These are phyloP conservation scores for Macaria liturata DNA, from an alignment of 2,888 invertebrate genomes.

Conservation along the genomic window DNA sequence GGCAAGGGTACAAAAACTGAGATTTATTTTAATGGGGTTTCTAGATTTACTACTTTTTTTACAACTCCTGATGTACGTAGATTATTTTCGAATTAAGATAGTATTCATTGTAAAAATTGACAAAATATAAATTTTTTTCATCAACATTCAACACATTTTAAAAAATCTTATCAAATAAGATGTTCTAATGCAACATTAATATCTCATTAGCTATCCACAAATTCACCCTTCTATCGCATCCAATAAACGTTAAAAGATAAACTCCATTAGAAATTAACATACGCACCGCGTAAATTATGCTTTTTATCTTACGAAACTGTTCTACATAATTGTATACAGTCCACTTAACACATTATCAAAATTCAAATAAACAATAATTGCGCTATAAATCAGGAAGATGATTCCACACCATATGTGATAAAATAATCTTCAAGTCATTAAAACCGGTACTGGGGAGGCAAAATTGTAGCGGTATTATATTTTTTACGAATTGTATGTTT, in stretches of 20 bases:
- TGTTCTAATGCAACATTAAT: constrained; percentile 1
- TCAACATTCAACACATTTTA: too few species aligned
- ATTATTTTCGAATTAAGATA: too few species aligned
- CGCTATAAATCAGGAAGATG: constrained; percentile 67
- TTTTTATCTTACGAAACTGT: constrained; percentile 34
- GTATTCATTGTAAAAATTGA: too few species aligned
- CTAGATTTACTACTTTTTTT: too few species aligned
- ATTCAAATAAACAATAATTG: constrained; percentile 45
- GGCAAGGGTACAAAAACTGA: too few species aligned
- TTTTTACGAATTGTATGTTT: too few species aligned
- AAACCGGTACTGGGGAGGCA: constrained; percentile 1
- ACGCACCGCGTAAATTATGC: constrained; percentile 21
- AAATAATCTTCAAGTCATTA: constrained; percentile 24
- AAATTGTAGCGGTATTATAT: not conserved
- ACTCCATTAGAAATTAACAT: constrained; percentile 34
- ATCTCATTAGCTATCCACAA: constrained; percentile 29
- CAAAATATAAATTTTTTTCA: too few species aligned
- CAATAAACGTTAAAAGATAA: constrained; percentile 32
- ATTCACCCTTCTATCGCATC: constrained; percentile 31
- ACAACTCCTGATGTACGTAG: too few species aligned
- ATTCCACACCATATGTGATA: constrained; percentile 67
- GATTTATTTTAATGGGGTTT: too few species aligned
- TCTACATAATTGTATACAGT: constrained; percentile 16
- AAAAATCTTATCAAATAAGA: not conserved
- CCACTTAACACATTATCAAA: constrained; percentile 45